Evolutionary conservation across 2,797 vertebrate genomes (phyloP).

Genomic region (Siniperca obscura): DNA sequence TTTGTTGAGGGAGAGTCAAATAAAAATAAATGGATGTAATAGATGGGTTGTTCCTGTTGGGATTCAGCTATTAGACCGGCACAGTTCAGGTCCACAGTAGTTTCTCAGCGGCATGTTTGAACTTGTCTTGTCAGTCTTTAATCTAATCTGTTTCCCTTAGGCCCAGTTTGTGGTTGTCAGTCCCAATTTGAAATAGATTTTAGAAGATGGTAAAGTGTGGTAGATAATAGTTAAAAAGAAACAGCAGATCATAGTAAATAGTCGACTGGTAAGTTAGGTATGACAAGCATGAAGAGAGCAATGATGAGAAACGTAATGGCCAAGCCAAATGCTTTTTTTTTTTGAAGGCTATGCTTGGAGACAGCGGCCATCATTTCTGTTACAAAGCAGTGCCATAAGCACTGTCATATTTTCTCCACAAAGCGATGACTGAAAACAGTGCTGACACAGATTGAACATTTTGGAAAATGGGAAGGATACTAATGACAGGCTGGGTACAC

Average conservation of each 20-base stretch:
- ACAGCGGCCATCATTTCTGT: constrained; percentile 31
- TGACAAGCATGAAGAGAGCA: constrained; percentile 56
- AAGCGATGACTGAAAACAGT: constrained; percentile 36
- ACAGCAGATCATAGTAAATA: constrained; percentile 48
- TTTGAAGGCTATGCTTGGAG: constrained; percentile 36
- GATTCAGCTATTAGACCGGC: constrained; percentile 31
- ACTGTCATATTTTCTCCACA: constrained; percentile 10
- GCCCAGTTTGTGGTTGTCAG: constrained; percentile 66
- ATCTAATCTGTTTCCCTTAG: constrained; percentile 64
- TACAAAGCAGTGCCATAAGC: constrained; percentile 20
- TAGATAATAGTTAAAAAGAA: constrained; percentile 47
- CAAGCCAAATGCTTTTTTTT: not conserved
- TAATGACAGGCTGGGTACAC: constrained; percentile 32
- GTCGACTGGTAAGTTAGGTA: constrained; percentile 45
- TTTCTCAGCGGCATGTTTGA: constrained; percentile 48
- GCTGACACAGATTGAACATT: constrained; percentile 37
- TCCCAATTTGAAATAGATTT: constrained; percentile 49
- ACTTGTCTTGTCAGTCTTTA: constrained; percentile 52
- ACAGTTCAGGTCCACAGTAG: constrained; percentile 6
- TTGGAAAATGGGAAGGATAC: constrained; percentile 26
- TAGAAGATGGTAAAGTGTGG: constrained; percentile 34
- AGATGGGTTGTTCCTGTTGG: constrained; percentile 25
- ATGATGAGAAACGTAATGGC: constrained; percentile 47
- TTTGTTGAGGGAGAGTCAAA: constrained; percentile 35
- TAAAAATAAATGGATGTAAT: constrained; percentile 43